phyloP scores from a whole-genome alignment of 2,888 invertebrate species.

The Melieria omissa region DNA sequence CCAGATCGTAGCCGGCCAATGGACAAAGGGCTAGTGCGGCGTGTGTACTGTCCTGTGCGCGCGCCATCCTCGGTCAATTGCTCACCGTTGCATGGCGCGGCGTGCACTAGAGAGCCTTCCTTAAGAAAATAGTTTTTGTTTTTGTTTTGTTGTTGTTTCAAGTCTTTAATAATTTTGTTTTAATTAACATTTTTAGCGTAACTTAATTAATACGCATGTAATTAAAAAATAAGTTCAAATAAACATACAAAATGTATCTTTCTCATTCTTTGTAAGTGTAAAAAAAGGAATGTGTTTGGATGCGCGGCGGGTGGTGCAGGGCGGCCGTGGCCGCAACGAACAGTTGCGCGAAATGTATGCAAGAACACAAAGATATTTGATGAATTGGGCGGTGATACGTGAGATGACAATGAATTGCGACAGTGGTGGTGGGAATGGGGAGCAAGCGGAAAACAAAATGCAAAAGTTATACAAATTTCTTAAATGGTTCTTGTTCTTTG shows the following conservation, averaged over 20 bases:
- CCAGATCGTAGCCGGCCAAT: no score
- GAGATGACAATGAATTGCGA: neutral
- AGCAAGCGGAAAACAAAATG: neutral
- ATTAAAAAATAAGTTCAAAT: constrained; percentile 41
- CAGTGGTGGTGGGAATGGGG: neutral
- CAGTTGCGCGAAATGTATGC: neutral
- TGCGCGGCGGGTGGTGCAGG: neutral
- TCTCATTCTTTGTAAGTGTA: constrained; percentile 25
- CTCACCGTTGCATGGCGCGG: no score
- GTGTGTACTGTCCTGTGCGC: neutral
- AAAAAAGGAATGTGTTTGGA: constrained; percentile 24
- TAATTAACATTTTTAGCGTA: constrained; percentile 61
- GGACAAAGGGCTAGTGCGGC: neutral
- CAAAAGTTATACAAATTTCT: neutral
- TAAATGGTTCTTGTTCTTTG: constrained; percentile 31
- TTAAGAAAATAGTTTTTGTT: constrained; percentile 35
- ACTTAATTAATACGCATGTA: constrained; percentile 49
- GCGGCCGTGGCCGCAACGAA: no score
- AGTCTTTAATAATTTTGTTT: constrained; percentile 42
- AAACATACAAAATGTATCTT: constrained; percentile 31
- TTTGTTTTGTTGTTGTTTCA: constrained; percentile 27
- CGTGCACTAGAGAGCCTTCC: constrained; percentile 1
- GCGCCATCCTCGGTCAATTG: neutral
- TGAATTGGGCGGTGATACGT: neutral
- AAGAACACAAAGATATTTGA: neutral